Evolutionary conservation across 2,113 vertebrate genomes (phyloP).

Genomic region (Phaethornis superciliosus): DNA sequence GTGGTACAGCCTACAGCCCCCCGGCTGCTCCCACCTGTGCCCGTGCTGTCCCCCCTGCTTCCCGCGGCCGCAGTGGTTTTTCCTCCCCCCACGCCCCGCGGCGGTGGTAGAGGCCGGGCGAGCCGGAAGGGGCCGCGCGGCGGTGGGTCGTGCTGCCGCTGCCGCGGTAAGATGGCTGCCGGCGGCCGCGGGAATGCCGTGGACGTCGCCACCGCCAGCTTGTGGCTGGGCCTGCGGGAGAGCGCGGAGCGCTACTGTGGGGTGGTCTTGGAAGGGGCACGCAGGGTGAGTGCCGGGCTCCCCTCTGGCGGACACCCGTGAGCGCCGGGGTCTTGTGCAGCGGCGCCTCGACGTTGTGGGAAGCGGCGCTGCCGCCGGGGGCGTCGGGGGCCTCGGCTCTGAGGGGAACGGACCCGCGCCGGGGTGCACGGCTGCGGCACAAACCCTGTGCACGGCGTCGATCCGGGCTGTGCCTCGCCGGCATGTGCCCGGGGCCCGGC

Average conservation of each 20-base stretch:
- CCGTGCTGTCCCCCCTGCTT: no score
- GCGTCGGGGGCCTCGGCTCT: background rate
- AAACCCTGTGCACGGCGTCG: no score
- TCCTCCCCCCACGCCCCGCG: rapidly evolving
- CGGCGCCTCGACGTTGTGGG: background rate
- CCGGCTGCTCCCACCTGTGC: background rate
- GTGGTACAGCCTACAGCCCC: background rate
- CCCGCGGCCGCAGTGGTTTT: background rate
- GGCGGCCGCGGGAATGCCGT: background rate
- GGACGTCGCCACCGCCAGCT: background rate
- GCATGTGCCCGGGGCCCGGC: background rate
- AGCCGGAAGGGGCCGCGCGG: background rate
- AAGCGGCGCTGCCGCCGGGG: background rate
- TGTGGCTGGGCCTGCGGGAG: slow-evolving; percentile 34
- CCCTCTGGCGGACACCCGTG: background rate
- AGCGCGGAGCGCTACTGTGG: slow-evolving; percentile 15
- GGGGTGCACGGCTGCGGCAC: no score
- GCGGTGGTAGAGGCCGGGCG: slow-evolving; percentile 6
- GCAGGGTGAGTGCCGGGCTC: slow-evolving; percentile 41
- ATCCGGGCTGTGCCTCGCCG: background rate
- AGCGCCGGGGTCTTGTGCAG: background rate
- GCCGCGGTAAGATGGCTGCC: slow-evolving; percentile 52
- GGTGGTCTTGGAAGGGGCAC: slow-evolving; percentile 18
- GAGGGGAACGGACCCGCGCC: background rate
- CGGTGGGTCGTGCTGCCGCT: background rate